A percentile compares a stretch with the other conserved stretches of the same genome.
Conservation (phyloP, 2,888 invertebrate genomes). For the Lamellibrachia satsuma region DNA sequence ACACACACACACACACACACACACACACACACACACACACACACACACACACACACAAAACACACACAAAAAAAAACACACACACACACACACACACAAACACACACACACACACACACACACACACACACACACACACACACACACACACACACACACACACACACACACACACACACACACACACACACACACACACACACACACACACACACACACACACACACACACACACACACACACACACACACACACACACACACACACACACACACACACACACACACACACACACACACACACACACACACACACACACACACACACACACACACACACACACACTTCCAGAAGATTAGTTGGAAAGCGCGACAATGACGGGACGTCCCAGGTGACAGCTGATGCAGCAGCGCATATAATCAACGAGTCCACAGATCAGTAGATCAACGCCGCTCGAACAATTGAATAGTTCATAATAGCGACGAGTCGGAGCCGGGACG, state of each 20-base stretch:
- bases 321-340: neutral
- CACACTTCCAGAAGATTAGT: neutral
- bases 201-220: neutral
- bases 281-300: neutral
- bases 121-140: neutral
- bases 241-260: neutral
- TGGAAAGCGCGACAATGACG: neutral
- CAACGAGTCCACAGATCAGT: neutral
- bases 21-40: neutral
- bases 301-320: neutral
- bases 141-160: neutral
- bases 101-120: neutral
- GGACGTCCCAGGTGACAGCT: neutral
- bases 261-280: neutral
- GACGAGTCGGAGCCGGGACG: neutral
- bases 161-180: neutral
- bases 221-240: neutral
- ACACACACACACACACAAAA: neutral
- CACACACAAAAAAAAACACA: neutral
- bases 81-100: neutral
- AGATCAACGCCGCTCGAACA: neutral
- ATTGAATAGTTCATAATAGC: neutral
- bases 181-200: neutral
- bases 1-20: neutral
- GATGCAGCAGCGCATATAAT: neutral